Percentiles rank a stretch among this genome's conserved stretches.
Conservation (phyloP, 1,140 invertebrate genomes). For the Cylas formicarius region DNA sequence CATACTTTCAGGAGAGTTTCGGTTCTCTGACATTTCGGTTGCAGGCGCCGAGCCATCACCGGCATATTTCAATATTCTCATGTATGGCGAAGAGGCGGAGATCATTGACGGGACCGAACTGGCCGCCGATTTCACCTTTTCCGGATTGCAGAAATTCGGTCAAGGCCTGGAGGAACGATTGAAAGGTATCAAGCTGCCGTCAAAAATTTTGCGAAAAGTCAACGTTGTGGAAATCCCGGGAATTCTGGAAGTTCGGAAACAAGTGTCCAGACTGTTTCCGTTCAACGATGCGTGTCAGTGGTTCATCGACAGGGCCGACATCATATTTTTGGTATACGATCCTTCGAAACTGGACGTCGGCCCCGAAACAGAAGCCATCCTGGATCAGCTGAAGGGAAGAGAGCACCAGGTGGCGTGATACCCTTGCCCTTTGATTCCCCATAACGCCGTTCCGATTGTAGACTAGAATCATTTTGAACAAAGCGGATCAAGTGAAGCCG, state of each 20-base stretch:
- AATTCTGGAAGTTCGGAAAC: conserved; percentile 87
- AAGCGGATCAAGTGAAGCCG: conserved; percentile 87
- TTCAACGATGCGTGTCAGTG: conserved; percentile 95
- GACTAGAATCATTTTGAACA: conserved; percentile 88
- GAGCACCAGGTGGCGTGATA: conserved; percentile 66
- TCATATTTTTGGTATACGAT: conserved; percentile 92
- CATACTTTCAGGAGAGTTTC: conserved; percentile 1
- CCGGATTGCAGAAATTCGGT: conserved; percentile 89
- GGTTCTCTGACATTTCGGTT: conserved; percentile 10
- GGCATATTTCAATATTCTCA: conserved; percentile 88
- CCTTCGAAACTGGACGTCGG: conserved; percentile 91
- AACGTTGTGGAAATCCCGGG: conserved; percentile 95
- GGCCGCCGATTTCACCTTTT: conserved; percentile 88
- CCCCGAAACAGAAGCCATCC: conserved; percentile 86
- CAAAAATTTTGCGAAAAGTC: conserved; percentile 83
- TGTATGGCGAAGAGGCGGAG: conserved; percentile 78
- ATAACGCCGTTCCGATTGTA: conserved; percentile 37
- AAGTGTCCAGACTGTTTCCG: conserved; percentile 85
- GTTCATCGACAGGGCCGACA: conserved; percentile 92
- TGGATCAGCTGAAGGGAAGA: conserved; percentile 87
- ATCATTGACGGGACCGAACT: conserved; percentile 85
- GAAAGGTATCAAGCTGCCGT: conserved; percentile 72
- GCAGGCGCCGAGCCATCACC: conserved; percentile 87
- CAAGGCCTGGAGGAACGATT: conserved; percentile 85
- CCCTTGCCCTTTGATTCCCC: not conserved